phyloP scores from a whole-genome alignment of 2,113 vertebrate species.

The Ranitomeya imitator region DNA sequence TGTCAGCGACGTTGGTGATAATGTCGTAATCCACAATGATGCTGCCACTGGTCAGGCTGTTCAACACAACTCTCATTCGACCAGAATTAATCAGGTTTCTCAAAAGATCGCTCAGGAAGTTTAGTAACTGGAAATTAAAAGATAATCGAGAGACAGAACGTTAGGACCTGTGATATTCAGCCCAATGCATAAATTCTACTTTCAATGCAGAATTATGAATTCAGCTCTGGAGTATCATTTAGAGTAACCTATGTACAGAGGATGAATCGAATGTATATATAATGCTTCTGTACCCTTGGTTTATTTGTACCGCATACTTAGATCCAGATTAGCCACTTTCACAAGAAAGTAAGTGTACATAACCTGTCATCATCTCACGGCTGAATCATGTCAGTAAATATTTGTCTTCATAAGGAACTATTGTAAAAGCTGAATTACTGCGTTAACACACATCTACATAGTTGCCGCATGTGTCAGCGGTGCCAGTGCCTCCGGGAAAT shows the following conservation, averaged over 20 bases:
- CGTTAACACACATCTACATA: not conserved
- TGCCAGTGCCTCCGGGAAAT: not conserved
- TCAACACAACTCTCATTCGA: constrained; percentile 56
- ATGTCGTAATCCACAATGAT: constrained; percentile 11
- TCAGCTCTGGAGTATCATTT: too few relatives aligned
- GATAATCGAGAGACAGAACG: too few relatives aligned
- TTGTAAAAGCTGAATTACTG: not conserved
- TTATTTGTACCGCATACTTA: not conserved
- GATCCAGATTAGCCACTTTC: not conserved
- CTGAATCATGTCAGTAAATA: not conserved
- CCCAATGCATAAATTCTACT: not conserved
- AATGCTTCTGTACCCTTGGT: too few relatives aligned
- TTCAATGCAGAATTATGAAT: too few relatives aligned
- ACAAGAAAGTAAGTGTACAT: not conserved
- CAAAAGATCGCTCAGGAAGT: not conserved
- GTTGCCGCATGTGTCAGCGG: not conserved
- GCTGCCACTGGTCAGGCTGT: constrained; percentile 48
- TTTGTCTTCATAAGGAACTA: not conserved
- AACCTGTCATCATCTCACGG: not conserved
- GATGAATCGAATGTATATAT: too few relatives aligned
- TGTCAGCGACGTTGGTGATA: constrained; percentile 33
- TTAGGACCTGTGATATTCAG: not conserved
- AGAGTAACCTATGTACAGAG: too few relatives aligned
- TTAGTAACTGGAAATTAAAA: constrained; percentile 9
- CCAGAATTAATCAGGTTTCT: not conserved